Evolutionary conservation across 2,888 invertebrate genomes (phyloP), one percentile per base, ranked within the genome.

Genomic region (Melanophora roralis): DNA sequence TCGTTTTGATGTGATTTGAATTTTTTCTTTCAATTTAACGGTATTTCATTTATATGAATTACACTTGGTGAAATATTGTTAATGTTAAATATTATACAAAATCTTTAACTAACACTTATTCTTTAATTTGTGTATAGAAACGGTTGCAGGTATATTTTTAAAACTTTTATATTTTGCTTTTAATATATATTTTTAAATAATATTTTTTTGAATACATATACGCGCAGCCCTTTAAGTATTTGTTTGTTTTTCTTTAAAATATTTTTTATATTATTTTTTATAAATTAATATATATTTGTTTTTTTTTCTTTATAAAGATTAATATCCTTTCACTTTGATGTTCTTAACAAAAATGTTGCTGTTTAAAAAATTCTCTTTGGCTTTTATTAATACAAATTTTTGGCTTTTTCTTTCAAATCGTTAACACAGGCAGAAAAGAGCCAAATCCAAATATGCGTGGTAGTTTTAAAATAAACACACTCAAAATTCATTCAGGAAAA

Each of bases 311-410:
- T 4, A 45, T 49, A 49, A 36, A 64, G 49, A 45, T 78, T 77
- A 49, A 36, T 68, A 79, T 49, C 55, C 67, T 62, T 62, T 67
- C 79, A 67, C 71, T 80, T 62, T 38, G 32, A 45, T 60, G 79
- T 36, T 62, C 49, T 55, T 23, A 32, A 43, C 14, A 23, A 55
- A 75, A 80, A 67, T 75, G 67, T 75, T 75, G 62, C 23, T 34
- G 49, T 75, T 59, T 76, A 67, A 5, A 51, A 67, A 51, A 40
- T 47, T 64, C 43, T 62, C 16, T 62, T 8, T 27, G 51, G 11
- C 38, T 80, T 80, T 80, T 76, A 72, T 72, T 80, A 71, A 74
- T 64, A 55, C 27, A 27, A 57, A 40, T 72, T 55, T 38, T 62
- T 3, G 3, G 3, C 6, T 27, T 5, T 49, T 38, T 36, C 38